Conservation (phyloP, 2,888 invertebrate genomes). For the Bhutanitis thaidina region DNA sequence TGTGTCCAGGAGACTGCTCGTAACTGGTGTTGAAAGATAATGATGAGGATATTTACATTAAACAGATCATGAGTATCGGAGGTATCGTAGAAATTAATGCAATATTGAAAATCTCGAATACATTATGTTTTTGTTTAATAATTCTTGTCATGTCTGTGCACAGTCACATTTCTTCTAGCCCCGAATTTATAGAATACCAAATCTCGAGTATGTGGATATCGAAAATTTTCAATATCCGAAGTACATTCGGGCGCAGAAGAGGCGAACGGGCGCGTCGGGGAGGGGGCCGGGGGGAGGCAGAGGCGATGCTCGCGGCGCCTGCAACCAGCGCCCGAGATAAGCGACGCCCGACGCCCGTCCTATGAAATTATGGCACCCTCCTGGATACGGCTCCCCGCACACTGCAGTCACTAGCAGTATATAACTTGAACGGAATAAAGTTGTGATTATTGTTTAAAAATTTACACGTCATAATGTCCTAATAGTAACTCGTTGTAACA, state of each 20-base stretch:
- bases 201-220: slow-evolving; percentile 35
- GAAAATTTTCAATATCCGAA: slow-evolving; percentile 44
- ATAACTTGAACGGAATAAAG: neutral
- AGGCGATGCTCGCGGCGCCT: slow-evolving; percentile 71
- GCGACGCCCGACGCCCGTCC: slow-evolving; percentile 74
- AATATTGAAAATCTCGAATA: too few relatives aligned
- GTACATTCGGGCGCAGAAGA: slow-evolving; percentile 44
- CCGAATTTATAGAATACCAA: slow-evolving; percentile 2
- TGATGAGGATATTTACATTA: too few relatives aligned
- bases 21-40: too few relatives aligned
- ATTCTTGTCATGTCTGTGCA: too few relatives aligned
- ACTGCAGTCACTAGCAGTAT: slow-evolving; percentile 6
- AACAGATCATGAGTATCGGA: too few relatives aligned
- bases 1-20: too few relatives aligned
- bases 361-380: slow-evolving; percentile 73
- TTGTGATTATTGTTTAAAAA: too few relatives aligned
- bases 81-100: too few relatives aligned
- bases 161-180: slow-evolving; percentile 2
- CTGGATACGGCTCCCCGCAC: slow-evolving; percentile 30
- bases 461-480: too few relatives aligned
- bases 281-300: slow-evolving; percentile 24
- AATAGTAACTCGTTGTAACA: too few relatives aligned
- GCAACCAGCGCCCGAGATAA: slow-evolving; percentile 70
- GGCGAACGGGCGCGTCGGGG: slow-evolving; percentile 25
- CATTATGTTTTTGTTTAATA: too few relatives aligned